Base-by-base conservation (phyloP, 2,888 invertebrate genomes). In the Pasiphila rectangulata region DNA sequence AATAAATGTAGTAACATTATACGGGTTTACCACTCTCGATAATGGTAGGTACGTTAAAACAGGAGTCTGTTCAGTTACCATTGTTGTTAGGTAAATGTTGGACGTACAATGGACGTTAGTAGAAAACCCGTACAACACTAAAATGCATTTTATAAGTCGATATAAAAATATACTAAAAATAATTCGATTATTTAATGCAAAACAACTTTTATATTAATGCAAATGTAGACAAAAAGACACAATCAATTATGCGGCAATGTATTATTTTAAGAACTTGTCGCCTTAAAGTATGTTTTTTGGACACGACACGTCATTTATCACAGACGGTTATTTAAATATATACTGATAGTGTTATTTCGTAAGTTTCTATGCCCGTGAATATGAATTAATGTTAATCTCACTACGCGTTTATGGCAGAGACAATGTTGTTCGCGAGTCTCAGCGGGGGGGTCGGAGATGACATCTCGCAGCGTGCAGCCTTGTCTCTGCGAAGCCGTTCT, bases 341-440 rank as follows among this genome's bases (percentile, higher is more conserved):
- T n/a, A n/a, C 17, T 27, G 15, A 36, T 52, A 50, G 32, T 38
- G 13, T 34, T 56, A 61, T 77, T 72, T 73, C 64, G 64, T 63
- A 69, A 68, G 63, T 59, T 61, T 63, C 57, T 67, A 66, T 62
- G 70, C 69, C 64, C 72, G 41, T 46, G 76, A 74, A 79, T 80
- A 82, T 82, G 82, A 83, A 82, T 83, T 79, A 79, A 84, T 80
- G 36, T 83, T 83, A 79, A 82, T 83, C 81, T 84, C 77, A 84
- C 77, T 74, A 77, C 78, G 73, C 78, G 75, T 81, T 72, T 81
- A 81, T 75, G 74, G 77, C 71, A 78, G 83, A 83, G 80, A 87
- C 87, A 86, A 86, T 86, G 85, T 85, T 85, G 87, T 87, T 87
- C 80, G 74, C 85, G 73, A 75, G 75, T 69, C 86, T 59, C 87